Conservation (phyloP, 2,797 vertebrate genomes). For the Argentina silus region DNA sequence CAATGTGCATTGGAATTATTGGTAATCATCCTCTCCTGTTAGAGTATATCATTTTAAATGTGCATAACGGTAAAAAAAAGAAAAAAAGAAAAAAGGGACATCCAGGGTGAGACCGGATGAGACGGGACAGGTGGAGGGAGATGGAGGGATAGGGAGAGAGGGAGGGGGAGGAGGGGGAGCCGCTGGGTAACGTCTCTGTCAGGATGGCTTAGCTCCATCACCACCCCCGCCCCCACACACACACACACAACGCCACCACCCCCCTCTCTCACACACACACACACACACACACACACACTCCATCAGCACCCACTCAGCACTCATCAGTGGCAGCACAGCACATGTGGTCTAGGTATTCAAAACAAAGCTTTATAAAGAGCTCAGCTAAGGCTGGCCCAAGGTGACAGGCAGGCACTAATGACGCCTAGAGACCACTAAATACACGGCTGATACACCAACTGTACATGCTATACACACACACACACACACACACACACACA, state of each 20-base stretch:
- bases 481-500: slow-evolving; percentile 51
- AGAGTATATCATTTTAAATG: too few species aligned
- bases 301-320: slow-evolving; percentile 75
- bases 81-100: too few species aligned
- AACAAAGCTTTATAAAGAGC: slow-evolving; percentile 91
- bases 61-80: too few species aligned
- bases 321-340: slow-evolving; percentile 81
- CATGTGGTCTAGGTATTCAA: slow-evolving; percentile 87
- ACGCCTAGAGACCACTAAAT: slow-evolving; percentile 81
- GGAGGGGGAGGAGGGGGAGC: slow-evolving; percentile 40
- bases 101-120: slow-evolving; percentile 49
- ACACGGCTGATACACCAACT: slow-evolving; percentile 77
- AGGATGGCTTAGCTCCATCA: slow-evolving; percentile 70
- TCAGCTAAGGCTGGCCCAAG: slow-evolving; percentile 73
- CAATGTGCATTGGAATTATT: too few species aligned
- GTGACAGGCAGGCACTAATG: slow-evolving; percentile 86
- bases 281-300: slow-evolving; percentile 40
- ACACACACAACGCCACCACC: slow-evolving; percentile 32
- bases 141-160: slow-evolving; percentile 1
- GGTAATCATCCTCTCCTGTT: too few species aligned
- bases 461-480: slow-evolving; percentile 72
- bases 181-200: slow-evolving; percentile 76
- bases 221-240: slow-evolving; percentile 52
- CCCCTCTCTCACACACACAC: slow-evolving; percentile 38
- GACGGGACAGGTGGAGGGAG: slow-evolving; percentile 46